Evolutionary conservation across 2,113 vertebrate genomes (phyloP).

Genomic region (Leucopsar rothschildi): DNA sequence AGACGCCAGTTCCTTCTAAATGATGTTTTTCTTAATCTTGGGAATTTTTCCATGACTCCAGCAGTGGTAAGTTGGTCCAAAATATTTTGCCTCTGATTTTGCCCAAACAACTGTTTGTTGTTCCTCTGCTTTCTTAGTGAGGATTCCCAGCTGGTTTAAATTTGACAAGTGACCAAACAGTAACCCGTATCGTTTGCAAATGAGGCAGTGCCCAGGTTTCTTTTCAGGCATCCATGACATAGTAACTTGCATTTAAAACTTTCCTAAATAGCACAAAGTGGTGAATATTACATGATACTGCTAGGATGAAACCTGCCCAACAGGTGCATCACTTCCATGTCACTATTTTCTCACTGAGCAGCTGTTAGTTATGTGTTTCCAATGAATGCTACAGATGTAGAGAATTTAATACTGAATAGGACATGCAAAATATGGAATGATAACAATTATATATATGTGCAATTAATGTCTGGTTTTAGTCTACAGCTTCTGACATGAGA

Average conservation of each 20-base stretch:
- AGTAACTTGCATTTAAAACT: background rate
- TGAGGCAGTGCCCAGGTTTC: background rate
- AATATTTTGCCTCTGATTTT: background rate
- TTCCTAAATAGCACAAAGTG: background rate
- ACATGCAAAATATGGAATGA: background rate
- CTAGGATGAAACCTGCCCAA: background rate
- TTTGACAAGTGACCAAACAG: background rate
- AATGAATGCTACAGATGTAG: background rate
- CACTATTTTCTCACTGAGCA: background rate
- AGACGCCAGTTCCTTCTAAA: background rate
- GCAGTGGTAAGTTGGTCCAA: background rate
- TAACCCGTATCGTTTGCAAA: background rate
- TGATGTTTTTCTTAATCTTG: background rate
- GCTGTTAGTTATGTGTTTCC: background rate
- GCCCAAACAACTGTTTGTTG: background rate
- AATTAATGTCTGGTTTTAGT: slow-evolving; percentile 75
- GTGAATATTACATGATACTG: background rate
- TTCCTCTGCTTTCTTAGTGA: background rate
- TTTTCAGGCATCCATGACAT: background rate
- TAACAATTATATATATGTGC: background rate
- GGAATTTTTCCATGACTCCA: background rate
- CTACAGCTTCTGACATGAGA: slow-evolving; percentile 94
- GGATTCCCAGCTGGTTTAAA: background rate
- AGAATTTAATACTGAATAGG: background rate
- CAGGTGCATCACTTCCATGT: background rate